These are phyloP conservation scores for Varanus komodoensis DNA, from an alignment of 2,113 vertebrate genomes.

Conservation along the genomic window DNA sequence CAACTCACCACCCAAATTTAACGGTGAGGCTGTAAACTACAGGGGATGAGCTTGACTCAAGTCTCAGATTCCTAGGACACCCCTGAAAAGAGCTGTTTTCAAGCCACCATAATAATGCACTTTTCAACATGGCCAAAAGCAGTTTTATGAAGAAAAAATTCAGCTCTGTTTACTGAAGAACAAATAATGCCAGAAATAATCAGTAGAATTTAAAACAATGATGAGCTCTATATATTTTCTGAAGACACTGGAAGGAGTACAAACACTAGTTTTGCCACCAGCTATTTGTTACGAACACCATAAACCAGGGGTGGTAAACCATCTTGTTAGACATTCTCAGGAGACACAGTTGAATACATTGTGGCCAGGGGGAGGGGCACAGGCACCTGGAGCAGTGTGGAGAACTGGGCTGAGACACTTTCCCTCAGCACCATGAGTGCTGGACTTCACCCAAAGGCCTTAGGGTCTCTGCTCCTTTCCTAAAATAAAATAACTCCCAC, in stretches of 20 bases:
- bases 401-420: no score
- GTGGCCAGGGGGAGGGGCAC: no score
- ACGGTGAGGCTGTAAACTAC: accelerated
- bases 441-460: no score
- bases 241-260: neutral
- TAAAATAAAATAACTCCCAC: no score
- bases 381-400: no score
- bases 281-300: neutral
- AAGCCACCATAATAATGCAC: neutral
- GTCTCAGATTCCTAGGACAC: neutral
- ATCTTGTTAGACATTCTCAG: no score
- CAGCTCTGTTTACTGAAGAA: neutral
- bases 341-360: no score
- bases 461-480: no score
- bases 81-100: neutral
- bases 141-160: neutral
- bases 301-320: neutral
- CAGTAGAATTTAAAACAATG: slow-evolving; percentile 10
- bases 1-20: neutral
- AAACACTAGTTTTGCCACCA: neutral
- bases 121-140: neutral
- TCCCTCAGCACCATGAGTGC: no score
- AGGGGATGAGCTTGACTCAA: neutral
- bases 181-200: neutral
- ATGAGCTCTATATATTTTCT: neutral